Evolutionary conservation across 2,888 invertebrate species (phyloP).

Genomic region (Drosophila nigritarsus): DNA sequence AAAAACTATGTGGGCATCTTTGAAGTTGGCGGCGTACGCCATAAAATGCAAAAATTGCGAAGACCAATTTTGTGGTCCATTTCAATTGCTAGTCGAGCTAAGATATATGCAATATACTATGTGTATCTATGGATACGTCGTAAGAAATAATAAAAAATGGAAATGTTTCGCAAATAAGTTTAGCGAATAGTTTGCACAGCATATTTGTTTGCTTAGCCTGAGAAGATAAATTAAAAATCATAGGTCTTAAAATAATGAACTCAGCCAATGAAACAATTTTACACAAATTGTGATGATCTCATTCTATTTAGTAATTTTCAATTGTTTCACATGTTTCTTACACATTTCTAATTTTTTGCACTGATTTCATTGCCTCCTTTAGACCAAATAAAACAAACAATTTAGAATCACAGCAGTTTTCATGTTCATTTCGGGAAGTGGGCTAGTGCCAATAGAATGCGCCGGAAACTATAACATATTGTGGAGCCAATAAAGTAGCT

Average conservation of each 20-base stretch:
- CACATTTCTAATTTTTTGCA: slow-evolving; percentile 19
- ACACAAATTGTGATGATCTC: slow-evolving; percentile 42
- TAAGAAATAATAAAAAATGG: neutral
- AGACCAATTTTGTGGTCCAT: slow-evolving; percentile 60
- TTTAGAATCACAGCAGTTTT: slow-evolving; percentile 41
- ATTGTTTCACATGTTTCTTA: slow-evolving; percentile 12
- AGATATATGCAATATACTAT: slow-evolving; percentile 16
- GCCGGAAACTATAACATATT: slow-evolving; percentile 42
- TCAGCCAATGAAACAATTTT: slow-evolving; percentile 20
- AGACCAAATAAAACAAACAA: slow-evolving; percentile 20
- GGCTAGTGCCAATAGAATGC: slow-evolving; percentile 37
- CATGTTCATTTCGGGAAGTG: slow-evolving; percentile 32
- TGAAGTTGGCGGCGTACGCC: slow-evolving; percentile 66
- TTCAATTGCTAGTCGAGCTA: slow-evolving; percentile 55
- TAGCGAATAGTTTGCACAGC: slow-evolving; percentile 20
- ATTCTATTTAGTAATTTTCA: slow-evolving; percentile 11
- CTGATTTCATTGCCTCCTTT: slow-evolving; percentile 65
- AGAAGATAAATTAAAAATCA: slow-evolving; percentile 32
- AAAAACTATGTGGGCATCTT: slow-evolving; percentile 43
- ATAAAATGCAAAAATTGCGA: slow-evolving; percentile 44
- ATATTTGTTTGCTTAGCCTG: slow-evolving; percentile 26
- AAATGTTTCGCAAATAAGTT: neutral
- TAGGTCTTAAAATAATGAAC: slow-evolving; percentile 24
- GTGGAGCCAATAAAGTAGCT: slow-evolving; percentile 9
- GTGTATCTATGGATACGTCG: neutral